Conservation (phyloP, 2,113 vertebrate species). For the Rhegmatorhina hoffmannsi region DNA sequence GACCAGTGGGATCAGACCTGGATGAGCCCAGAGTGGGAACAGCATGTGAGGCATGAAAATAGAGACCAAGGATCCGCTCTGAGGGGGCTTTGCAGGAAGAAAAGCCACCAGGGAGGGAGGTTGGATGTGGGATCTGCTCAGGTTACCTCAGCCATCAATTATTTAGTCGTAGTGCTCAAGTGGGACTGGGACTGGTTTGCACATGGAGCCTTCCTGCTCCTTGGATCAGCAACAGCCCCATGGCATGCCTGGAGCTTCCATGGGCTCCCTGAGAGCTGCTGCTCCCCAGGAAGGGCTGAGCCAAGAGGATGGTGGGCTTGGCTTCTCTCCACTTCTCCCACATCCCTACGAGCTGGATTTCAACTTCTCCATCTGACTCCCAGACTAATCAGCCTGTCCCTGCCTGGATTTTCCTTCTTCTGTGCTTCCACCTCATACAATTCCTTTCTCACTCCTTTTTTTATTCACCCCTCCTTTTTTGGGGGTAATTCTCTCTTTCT, state of each 20-base stretch:
- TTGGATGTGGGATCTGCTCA: neutral
- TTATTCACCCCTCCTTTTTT: accelerated
- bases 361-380: neutral
- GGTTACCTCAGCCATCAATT: neutral
- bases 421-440: neutral
- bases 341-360: accelerated
- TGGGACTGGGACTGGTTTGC: neutral
- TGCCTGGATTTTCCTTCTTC: neutral
- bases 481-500: neutral
- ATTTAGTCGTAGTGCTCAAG: neutral
- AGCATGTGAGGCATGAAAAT: accelerated
- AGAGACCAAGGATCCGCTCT: neutral
- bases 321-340: neutral
- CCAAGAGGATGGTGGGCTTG: neutral
- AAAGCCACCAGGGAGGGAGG: neutral
- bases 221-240: neutral
- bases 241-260: neutral
- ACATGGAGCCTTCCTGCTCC: neutral
- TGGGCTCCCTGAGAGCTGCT: accelerated
- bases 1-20: accelerated
- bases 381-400: neutral
- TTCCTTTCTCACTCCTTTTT: neutral
- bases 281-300: accelerated
- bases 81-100: neutral
- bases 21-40: neutral